phyloP scores from a whole-genome alignment of 2,888 invertebrate species.

The Rhagium mordax region DNA sequence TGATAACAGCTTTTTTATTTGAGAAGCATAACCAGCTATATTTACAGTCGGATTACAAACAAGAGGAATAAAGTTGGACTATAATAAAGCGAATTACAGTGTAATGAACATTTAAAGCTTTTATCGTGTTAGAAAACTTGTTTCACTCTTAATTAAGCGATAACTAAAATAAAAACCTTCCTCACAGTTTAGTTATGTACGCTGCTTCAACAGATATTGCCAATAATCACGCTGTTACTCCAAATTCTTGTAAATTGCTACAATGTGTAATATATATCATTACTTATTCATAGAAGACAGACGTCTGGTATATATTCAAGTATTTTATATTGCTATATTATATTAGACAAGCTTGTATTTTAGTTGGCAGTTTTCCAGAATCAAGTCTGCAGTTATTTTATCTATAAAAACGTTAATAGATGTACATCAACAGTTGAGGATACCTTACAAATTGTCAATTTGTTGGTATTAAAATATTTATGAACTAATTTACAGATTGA shows the following conservation, averaged over 20 bases:
- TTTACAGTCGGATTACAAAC: too few relatives aligned
- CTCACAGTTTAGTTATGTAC: neutral
- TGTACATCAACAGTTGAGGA: slow-evolving; percentile 1
- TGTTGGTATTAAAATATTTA: neutral
- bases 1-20: too few relatives aligned
- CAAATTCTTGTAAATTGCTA: neutral
- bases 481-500: neutral
- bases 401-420: slow-evolving; percentile 7
- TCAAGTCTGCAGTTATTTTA: slow-evolving; percentile 2
- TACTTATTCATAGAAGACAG: neutral
- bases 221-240: neutral
- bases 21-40: too few relatives aligned
- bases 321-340: neutral
- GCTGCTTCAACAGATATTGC: neutral
- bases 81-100: too few relatives aligned
- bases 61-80: too few relatives aligned
- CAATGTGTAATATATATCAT: neutral
- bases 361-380: neutral
- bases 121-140: neutral
- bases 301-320: neutral
- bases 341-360: neutral
- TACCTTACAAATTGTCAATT: slow-evolving; percentile 8
- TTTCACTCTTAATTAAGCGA: neutral
- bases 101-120: neutral
- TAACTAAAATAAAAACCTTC: neutral